A percentile compares a stretch with the other conserved stretches of the same genome.
phyloP scores from a whole-genome alignment of 2,797 vertebrate species.

The Argentina silus region DNA sequence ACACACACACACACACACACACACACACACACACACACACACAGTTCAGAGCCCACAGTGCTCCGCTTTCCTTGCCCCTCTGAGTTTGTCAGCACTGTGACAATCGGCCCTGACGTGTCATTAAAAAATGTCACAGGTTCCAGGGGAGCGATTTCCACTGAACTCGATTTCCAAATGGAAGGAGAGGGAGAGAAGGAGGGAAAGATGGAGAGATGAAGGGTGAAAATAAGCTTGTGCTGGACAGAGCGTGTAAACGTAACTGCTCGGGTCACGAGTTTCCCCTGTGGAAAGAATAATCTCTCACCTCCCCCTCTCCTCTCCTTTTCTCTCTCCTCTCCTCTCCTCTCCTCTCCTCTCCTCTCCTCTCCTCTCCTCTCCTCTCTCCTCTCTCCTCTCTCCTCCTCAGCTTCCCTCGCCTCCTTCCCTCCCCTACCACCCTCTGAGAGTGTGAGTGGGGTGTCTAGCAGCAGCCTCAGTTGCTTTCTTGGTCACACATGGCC shows the following conservation, averaged over 20 bases:
- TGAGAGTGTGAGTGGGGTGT: background rate
- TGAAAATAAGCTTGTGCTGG: slow-evolving; percentile 44
- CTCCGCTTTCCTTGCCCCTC: background rate
- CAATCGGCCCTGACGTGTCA: slow-evolving; percentile 62
- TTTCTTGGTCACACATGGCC: slow-evolving; percentile 58
- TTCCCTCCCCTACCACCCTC: background rate
- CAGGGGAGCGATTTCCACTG: slow-evolving; percentile 55
- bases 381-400: background rate
- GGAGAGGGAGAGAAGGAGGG: background rate
- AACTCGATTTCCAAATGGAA: slow-evolving; percentile 32
- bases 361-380: background rate
- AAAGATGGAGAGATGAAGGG: slow-evolving; percentile 30
- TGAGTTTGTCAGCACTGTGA: slow-evolving; percentile 45
- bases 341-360: background rate
- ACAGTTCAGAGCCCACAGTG: slow-evolving; percentile 35
- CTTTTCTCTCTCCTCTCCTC: slow-evolving; percentile 4
- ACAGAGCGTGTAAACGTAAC: slow-evolving; percentile 52
- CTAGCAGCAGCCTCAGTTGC: slow-evolving; percentile 26
- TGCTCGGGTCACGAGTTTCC: slow-evolving; percentile 38
- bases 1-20: slow-evolving; percentile 6
- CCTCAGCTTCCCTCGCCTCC: slow-evolving; percentile 4
- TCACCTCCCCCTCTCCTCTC: background rate
- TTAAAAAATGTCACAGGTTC: slow-evolving; percentile 71
- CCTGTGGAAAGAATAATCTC: slow-evolving; percentile 32
- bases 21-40: slow-evolving; percentile 5